These are phyloP conservation scores for Melanerpes formicivorus DNA, from an alignment of 2,113 vertebrate genomes.

Conservation along the genomic window DNA sequence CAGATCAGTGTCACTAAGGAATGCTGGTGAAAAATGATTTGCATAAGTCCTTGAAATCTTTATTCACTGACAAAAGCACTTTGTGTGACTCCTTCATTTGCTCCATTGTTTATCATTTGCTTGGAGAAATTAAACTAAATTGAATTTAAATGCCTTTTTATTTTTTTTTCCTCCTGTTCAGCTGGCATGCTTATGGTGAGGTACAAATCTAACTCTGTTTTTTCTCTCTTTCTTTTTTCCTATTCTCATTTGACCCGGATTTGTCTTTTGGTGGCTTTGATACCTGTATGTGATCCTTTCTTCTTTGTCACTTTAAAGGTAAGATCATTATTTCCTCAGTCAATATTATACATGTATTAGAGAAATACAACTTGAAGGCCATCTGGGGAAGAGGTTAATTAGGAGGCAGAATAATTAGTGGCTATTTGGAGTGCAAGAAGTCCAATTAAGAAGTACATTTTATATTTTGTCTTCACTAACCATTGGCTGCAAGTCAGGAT, in stretches of 20 bases:
- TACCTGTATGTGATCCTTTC: background rate
- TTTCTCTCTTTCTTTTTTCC: background rate
- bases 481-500: background rate
- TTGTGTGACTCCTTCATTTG: background rate
- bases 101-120: background rate
- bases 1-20: background rate
- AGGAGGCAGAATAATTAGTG: background rate
- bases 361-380: slow-evolving; percentile 9
- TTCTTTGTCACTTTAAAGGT: slow-evolving; percentile 40
- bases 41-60: slow-evolving; percentile 23
- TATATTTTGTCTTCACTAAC: background rate
- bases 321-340: slow-evolving; percentile 45
- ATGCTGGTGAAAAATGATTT: slow-evolving; percentile 2
- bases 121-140: slow-evolving; percentile 5
- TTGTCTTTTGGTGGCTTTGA: slow-evolving; percentile 57
- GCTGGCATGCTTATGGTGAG: background rate
- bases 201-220: background rate
- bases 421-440: background rate
- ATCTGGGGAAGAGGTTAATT: background rate
- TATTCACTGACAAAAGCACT: slow-evolving; percentile 15
- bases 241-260: background rate
- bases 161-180: background rate
- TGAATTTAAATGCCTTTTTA: background rate
- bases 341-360: background rate
- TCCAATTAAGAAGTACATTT: background rate